phyloP scores from a whole-genome alignment of 2,113 vertebrate species.

The Phyllostomus hastatus region DNA sequence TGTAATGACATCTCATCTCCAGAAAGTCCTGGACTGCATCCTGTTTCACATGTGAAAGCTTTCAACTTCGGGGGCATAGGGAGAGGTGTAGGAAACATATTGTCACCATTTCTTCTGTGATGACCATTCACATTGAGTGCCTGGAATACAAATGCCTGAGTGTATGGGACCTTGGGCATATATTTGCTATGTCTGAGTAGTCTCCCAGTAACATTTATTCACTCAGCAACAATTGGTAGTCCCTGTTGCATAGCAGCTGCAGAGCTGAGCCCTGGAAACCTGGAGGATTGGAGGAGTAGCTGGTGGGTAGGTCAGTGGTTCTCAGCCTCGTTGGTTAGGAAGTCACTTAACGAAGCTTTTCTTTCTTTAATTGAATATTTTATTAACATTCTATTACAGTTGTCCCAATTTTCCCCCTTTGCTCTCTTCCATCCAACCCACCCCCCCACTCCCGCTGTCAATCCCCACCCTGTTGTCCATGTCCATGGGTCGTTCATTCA shows the following conservation, averaged over 20 bases:
- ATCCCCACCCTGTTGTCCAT: too few species aligned
- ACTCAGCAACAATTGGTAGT: background rate
- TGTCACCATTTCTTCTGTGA: background rate
- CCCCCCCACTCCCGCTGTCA: too few species aligned
- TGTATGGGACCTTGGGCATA: background rate
- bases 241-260: background rate
- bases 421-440: too few species aligned
- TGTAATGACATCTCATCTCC: background rate
- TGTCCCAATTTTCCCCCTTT: too few species aligned
- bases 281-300: background rate
- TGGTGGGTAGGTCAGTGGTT: background rate
- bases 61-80: background rate
- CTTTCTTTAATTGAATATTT: too few species aligned
- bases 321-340: background rate
- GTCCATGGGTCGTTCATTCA: too few species aligned
- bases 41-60: background rate
- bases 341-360: background rate
- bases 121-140: background rate
- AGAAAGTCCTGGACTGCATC: background rate
- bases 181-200: background rate
- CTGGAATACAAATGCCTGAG: background rate
- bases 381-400: too few species aligned
- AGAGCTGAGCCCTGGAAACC: background rate
- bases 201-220: background rate
- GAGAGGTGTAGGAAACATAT: background rate